Base-by-base conservation (phyloP, 2,888 invertebrate genomes). In the Drosophila tanythrix region DNA sequence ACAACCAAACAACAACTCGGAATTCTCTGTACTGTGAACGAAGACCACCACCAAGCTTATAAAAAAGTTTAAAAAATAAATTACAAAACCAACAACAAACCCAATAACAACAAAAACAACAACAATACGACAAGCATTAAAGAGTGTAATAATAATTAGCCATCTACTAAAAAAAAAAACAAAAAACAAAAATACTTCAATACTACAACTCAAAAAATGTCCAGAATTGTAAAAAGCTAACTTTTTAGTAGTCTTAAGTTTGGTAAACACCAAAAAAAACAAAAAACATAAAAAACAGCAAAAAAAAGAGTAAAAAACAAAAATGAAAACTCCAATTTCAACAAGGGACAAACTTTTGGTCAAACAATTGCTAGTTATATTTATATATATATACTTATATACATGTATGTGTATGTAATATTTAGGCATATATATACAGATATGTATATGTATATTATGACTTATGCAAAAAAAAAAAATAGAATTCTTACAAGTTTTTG, bases 1-100 rank as follows among this genome's bases (percentile, higher is more conserved):
- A 73, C 58, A 66, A 70, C 52, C 53, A 59, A 76, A 70, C 63
- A 78, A 75, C 67, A 86, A 82, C 86, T 76, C 73, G 74, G 82
- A 88, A 88, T 89, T 85, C 87, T 85, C 85, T 85, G 84, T 83
- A 85, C 89, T 85, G 89, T 85, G 81, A 85, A 85, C 85, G 84
- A 84, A 86, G 75, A 85, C 88, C 87, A 85, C 85, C 84, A 84
- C 73, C 81, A 87, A 76, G 69, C 64, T 58, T 70, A 46, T 46
- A 51, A 65, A 40, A 29, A 65, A 46, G 27, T 46, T 15, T 11
- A 33, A 33, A 33, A 33, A 62, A 60, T 50, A 40, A 58, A 67
- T 36, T 63, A 68, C n/a, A 58, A 72, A 53, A 74, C 50, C 46
- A 72, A 68, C 61, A 64, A 74, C 29, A 33, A 31, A 33, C 3